Evolutionary conservation across 2,888 invertebrate species (phyloP).

Genomic region (Drosophila demipolita): DNA sequence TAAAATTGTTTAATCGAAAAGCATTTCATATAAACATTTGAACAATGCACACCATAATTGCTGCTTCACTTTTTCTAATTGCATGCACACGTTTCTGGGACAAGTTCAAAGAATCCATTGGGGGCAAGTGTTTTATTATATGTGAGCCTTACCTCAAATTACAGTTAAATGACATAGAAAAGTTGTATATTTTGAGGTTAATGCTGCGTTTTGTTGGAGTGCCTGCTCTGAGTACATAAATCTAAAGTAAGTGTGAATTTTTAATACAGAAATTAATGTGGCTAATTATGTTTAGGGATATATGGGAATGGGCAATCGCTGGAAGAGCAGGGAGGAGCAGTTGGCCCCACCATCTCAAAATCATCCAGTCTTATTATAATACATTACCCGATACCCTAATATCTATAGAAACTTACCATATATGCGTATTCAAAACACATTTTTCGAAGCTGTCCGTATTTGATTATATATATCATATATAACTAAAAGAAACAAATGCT

Average conservation of each 20-base stretch:
- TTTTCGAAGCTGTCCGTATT: no score
- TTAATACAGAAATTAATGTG: not conserved
- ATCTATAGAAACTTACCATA: no score
- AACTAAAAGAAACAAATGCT: not conserved
- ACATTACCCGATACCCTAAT: not conserved
- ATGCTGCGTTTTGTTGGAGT: not conserved
- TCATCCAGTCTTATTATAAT: not conserved
- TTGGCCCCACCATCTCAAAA: not conserved
- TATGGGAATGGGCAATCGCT: not conserved
- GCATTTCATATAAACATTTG: slow-evolving; percentile 46
- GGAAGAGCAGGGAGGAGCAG: no score
- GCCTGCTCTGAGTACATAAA: not conserved
- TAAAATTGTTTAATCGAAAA: slow-evolving; percentile 69
- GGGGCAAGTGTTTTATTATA: slow-evolving; percentile 17
- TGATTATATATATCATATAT: no score
- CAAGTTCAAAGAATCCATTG: slow-evolving; percentile 66
- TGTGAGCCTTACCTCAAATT: not conserved
- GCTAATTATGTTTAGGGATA: not conserved
- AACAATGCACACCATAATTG: slow-evolving; percentile 60
- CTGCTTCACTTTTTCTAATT: slow-evolving; percentile 47
- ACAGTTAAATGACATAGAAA: not conserved
- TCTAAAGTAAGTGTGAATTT: no score
- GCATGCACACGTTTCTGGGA: slow-evolving; percentile 62
- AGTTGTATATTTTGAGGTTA: not conserved
- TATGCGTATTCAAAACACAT: no score